phyloP scores from a whole-genome alignment of 2,113 vertebrate genomes.

The Carollia perspicillata region DNA sequence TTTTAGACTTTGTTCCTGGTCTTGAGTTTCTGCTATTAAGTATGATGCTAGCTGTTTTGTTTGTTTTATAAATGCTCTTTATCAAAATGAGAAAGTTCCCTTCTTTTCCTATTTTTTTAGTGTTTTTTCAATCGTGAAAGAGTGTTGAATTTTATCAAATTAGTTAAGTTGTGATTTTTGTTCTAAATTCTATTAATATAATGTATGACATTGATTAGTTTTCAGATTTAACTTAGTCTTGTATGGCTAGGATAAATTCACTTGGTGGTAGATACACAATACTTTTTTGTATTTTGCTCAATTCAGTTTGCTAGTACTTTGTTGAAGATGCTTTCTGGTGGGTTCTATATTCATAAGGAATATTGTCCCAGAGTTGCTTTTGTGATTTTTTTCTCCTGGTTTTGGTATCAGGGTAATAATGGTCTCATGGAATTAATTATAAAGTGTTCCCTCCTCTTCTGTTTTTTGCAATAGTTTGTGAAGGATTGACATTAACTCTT shows the following conservation, averaged over 20 bases:
- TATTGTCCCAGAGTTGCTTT: not conserved
- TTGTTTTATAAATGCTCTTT: not conserved
- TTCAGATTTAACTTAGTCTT: not conserved
- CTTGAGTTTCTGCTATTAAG: not conserved
- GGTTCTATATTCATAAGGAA: not conserved
- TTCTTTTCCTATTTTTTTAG: not conserved
- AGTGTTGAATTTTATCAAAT: not conserved
- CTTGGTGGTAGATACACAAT: not conserved
- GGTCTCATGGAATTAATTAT: not conserved
- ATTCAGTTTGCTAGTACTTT: not conserved
- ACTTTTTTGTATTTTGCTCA: not conserved
- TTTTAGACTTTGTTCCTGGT: not conserved
- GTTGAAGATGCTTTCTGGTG: not conserved
- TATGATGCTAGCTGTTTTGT: not conserved
- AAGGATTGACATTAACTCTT: not conserved
- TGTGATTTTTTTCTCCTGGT: not conserved
- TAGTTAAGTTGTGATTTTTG: not conserved
- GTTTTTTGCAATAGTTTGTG: not conserved
- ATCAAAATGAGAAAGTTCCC: not conserved
- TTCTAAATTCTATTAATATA: not conserved
- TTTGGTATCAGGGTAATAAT: not conserved
- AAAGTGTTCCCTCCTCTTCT: not conserved
- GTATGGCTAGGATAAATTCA: not conserved
- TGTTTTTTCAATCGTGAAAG: not conserved
- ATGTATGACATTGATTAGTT: not conserved